phyloP scores from a whole-genome alignment of 2,888 invertebrate species.

The Pheosia gnoma region DNA sequence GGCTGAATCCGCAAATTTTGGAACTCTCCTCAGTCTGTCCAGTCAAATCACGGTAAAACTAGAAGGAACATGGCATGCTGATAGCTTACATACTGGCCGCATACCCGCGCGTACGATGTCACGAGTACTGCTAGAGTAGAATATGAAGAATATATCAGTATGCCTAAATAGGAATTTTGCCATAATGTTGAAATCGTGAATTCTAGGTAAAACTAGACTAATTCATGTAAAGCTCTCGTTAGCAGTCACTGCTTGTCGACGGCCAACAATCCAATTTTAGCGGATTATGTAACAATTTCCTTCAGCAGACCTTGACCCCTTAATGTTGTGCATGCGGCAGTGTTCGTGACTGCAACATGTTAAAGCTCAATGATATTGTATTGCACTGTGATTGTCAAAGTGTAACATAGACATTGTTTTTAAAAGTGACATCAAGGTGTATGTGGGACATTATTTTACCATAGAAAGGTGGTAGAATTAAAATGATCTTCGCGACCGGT shows the following conservation, averaged over 20 bases:
- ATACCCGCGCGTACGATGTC: no score
- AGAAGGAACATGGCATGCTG: no score
- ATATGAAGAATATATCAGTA: no score
- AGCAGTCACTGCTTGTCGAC: neutral
- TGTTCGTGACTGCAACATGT: neutral
- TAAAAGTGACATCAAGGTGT: neutral
- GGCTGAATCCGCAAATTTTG: no score
- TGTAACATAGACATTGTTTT: neutral
- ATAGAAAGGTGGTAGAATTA: no score
- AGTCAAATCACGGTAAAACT: no score
- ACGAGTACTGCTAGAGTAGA: no score
- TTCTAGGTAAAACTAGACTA: neutral
- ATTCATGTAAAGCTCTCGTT: neutral
- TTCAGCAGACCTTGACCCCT: conserved; percentile 1
- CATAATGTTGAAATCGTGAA: neutral
- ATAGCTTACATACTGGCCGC: no score
- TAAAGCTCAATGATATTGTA: neutral
- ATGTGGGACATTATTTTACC: no score
- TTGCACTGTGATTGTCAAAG: neutral
- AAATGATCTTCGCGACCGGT: no score
- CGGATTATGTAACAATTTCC: neutral
- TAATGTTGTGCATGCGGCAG: neutral
- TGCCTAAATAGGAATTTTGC: no score
- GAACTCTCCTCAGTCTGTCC: no score
- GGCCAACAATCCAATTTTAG: neutral